phyloP scores from a whole-genome alignment of 2,888 invertebrate species.

The Trypoxylon attenuatum region DNA sequence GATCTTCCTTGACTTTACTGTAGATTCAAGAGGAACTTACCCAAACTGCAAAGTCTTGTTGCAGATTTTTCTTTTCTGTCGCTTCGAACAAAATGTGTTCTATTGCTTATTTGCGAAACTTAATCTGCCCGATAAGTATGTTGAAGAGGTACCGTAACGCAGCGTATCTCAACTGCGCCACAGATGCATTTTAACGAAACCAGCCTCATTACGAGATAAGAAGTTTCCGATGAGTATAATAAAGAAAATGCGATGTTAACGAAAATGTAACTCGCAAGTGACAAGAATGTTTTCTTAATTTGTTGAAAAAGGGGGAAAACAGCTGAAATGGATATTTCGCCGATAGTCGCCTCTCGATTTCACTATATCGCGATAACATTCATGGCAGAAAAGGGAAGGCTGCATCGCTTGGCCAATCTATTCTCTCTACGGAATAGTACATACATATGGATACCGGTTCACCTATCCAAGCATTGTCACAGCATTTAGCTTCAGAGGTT shows the following conservation, averaged over 20 bases:
- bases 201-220: neutral
- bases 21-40: slow-evolving; percentile 1
- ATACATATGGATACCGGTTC: slow-evolving; percentile 5
- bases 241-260: neutral
- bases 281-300: slow-evolving; percentile 22
- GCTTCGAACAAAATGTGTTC: too few species aligned
- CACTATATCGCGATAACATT: slow-evolving; percentile 37
- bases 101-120: too few species aligned
- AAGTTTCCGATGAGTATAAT: neutral
- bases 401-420: slow-evolving; percentile 23
- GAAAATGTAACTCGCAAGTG: slow-evolving; percentile 21
- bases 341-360: slow-evolving; percentile 2
- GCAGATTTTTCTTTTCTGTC: too few species aligned
- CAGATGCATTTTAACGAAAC: neutral
- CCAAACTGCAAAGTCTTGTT: neutral
- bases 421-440: too few species aligned
- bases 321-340: slow-evolving; percentile 18
- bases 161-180: neutral
- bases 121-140: neutral
- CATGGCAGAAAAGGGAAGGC: slow-evolving; percentile 30
- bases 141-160: too few species aligned
- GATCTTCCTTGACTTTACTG: slow-evolving; percentile 10
- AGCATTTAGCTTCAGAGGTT: neutral
- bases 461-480: slow-evolving; percentile 21
- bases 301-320: slow-evolving; percentile 17